Percentiles rank a stretch among this genome's conserved stretches.
Evolutionary conservation across 2,888 invertebrate species (phyloP).

Genomic region (Tenthredo distinguenda): DNA sequence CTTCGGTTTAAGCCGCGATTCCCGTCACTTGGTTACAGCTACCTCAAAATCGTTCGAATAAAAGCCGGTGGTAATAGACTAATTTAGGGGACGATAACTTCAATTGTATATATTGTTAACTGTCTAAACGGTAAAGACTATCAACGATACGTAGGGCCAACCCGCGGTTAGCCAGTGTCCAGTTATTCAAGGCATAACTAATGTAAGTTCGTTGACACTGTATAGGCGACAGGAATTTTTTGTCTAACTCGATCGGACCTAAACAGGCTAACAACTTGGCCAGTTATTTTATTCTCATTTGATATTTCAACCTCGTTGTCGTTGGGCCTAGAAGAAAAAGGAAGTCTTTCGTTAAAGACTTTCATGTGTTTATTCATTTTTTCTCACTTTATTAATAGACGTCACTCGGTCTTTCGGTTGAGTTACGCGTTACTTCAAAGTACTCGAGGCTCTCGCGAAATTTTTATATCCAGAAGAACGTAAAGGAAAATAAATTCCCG

Average conservation of each 20-base stretch:
- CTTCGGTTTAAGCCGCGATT: background rate
- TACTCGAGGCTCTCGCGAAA: background rate
- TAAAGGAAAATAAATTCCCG: background rate
- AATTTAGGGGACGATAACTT: background rate
- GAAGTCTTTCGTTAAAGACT: background rate
- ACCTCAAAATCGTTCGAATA: background rate
- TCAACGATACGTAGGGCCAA: background rate
- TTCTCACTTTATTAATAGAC: background rate
- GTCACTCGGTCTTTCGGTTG: background rate
- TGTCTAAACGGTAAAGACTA: conserved; percentile 7
- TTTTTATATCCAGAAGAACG: background rate
- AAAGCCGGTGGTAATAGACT: background rate
- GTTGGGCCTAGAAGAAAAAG: background rate
- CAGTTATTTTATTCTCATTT: conserved; percentile 4
- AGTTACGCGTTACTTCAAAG: background rate
- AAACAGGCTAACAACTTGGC: conserved; percentile 14
- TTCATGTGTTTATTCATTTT: background rate
- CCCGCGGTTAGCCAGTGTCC: conserved; percentile 20
- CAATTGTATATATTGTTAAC: background rate
- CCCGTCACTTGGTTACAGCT: background rate
- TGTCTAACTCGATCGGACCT: conserved; percentile 8
- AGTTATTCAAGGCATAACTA: conserved; percentile 14
- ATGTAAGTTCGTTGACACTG: conserved; percentile 37
- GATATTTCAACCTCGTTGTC: conserved; percentile 7
- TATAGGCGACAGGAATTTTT: conserved; percentile 36